A percentile compares a stretch with the other conserved stretches of the same genome.
phyloP scores from a whole-genome alignment of 2,113 vertebrate genomes.

The Gopherus evgoodei region DNA sequence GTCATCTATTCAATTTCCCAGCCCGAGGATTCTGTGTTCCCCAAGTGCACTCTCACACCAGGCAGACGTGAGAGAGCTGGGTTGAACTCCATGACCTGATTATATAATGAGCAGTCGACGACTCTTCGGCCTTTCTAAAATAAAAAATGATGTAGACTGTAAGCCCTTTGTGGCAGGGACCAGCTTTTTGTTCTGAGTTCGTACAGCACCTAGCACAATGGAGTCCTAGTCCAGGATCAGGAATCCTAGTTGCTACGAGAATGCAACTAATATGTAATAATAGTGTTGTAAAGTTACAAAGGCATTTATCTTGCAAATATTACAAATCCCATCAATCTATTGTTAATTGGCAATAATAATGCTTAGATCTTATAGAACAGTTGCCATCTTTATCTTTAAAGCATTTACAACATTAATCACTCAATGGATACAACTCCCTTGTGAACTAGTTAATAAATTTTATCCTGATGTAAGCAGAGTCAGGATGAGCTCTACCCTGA shows the following conservation, averaged over 20 bases:
- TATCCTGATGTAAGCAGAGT: background rate
- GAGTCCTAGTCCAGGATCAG: background rate
- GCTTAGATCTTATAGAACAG: background rate
- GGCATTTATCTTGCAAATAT: background rate
- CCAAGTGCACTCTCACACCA: background rate
- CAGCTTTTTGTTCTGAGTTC: background rate
- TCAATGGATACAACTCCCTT: background rate
- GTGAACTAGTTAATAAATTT: background rate
- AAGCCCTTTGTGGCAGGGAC: background rate
- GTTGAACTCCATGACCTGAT: background rate
- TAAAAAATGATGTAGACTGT: background rate
- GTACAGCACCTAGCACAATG: background rate
- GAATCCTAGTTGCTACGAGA: background rate
- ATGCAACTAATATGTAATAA: background rate
- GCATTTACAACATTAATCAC: background rate
- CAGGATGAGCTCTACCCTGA: too few relatives aligned
- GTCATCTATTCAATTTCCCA: background rate
- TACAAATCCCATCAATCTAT: background rate
- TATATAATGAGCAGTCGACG: background rate
- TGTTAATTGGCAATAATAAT: background rate
- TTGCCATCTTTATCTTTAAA: background rate
- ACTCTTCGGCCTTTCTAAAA: background rate
- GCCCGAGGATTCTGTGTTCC: background rate
- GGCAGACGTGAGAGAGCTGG: accelerated
- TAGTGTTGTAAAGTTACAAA: background rate